phyloP scores from a whole-genome alignment of 1,140 invertebrate species.

The Tenebrio molitor region DNA sequence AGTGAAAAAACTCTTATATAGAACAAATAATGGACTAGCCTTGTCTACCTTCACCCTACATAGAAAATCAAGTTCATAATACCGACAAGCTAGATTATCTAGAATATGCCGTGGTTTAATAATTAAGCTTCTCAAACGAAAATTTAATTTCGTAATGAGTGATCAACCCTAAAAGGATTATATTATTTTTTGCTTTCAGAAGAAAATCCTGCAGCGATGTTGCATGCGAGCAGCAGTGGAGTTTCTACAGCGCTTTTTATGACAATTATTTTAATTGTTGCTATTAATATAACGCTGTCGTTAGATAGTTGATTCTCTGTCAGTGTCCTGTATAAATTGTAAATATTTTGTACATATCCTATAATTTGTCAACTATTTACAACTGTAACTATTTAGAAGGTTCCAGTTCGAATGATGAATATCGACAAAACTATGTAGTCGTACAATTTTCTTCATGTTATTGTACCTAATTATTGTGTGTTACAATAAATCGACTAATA shows the following conservation, averaged over 20 bases:
- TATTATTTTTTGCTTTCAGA: constrained; percentile 50
- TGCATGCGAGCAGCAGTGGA: constrained; percentile 52
- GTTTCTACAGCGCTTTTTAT: constrained; percentile 50
- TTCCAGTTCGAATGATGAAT: constrained; percentile 6
- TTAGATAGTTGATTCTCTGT: constrained; percentile 39
- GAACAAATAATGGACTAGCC: no score
- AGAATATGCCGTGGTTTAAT: no score
- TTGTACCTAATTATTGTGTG: constrained; percentile 26
- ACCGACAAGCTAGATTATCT: no score
- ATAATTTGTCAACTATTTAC: neutral
- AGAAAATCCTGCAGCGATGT: constrained; percentile 59
- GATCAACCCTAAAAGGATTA: no score
- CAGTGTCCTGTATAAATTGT: constrained; percentile 14
- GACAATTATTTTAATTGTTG: constrained; percentile 43
- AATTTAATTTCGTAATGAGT: no score
- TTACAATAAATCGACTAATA: constrained; percentile 6
- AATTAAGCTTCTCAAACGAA: no score
- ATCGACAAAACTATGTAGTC: constrained; percentile 2
- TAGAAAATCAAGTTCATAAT: no score
- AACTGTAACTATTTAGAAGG: constrained; percentile 8
- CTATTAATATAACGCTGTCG: constrained; percentile 18
- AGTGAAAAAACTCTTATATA: no score
- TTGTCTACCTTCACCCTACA: no score
- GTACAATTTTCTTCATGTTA: constrained; percentile 13
- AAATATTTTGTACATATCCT: constrained; percentile 23